Percentiles rank a stretch among this genome's conserved stretches.
These are phyloP conservation scores for Cephus cinctus DNA, from an alignment of 1,140 invertebrate species.

Conservation along the genomic window DNA sequence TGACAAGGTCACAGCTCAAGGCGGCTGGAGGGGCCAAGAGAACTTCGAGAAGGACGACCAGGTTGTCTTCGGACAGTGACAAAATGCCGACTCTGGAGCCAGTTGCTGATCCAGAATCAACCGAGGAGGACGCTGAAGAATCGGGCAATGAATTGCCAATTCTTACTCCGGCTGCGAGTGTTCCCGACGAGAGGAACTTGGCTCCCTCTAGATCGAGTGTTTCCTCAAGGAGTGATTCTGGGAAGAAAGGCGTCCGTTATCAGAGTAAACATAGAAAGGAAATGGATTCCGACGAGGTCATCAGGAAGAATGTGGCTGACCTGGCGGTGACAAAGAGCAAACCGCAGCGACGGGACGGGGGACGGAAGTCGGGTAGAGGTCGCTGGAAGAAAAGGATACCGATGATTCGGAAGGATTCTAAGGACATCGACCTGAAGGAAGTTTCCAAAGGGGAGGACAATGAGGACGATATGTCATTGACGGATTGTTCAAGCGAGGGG, in stretches of 20 bases:
- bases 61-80: slow-evolving; percentile 31
- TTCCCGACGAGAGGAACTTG: slow-evolving; percentile 12
- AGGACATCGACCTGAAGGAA: background rate
- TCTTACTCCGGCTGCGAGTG: slow-evolving; percentile 21
- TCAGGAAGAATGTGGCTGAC: slow-evolving; percentile 15
- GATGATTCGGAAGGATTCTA: background rate
- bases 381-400: background rate
- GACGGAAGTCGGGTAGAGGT: slow-evolving; percentile 2
- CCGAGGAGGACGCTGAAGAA: slow-evolving; percentile 15
- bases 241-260: background rate
- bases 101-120: slow-evolving; percentile 12
- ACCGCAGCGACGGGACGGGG: background rate
- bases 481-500: too few relatives aligned
- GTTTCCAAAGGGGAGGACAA: slow-evolving; percentile 1
- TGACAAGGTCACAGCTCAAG: slow-evolving; percentile 17
- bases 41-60: slow-evolving; percentile 21
- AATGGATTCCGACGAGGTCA: slow-evolving; percentile 11
- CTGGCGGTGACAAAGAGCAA: slow-evolving; percentile 8
- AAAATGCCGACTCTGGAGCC: slow-evolving; percentile 39
- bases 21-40: slow-evolving; percentile 12
- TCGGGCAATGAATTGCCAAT: slow-evolving; percentile 28
- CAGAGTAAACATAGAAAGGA: background rate
- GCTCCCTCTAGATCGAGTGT: slow-evolving; percentile 17
- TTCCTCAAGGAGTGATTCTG: background rate
- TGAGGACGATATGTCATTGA: too few relatives aligned